Base-by-base conservation (phyloP, 2,888 invertebrate genomes). In the Epinotia ramella region DNA sequence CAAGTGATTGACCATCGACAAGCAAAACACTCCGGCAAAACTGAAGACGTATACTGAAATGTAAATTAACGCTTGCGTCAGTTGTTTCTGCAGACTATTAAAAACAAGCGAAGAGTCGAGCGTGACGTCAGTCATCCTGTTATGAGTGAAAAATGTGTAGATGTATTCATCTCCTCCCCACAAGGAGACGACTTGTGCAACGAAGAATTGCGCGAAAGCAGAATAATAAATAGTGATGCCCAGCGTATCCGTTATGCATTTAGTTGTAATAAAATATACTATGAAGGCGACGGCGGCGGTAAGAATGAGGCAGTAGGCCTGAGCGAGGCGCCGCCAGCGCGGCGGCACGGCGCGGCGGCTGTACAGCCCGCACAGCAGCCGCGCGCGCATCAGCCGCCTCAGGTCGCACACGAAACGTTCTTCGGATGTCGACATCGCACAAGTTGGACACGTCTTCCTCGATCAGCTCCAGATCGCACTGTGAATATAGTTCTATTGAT, bases 311-410 rank as follows among this genome's bases (percentile, higher is more conserved):
- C 63, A 63, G 18, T 63, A 63, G 33, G 63, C 63, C 44, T 18
- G 16, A 9, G 63, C 63, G 11, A 63, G 33, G 7, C 9, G 33
- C 3, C 44, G 63, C 63, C 40, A 44, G 40, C 44, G n/a, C 18
- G 63, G 63, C 11, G 40, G 18, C 16, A 63, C 18, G 18, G 11
- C n/a, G 9, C 63, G 63, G 11, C 12, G n/a, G n/a, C 18, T 63
- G 44, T 63, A 63, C 18, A 63, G 11, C 9, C 63, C 63, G 18
- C 63, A 63, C 44, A 63, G 4, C 18, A 63, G 44, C 6, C 63
- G 63, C 33, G 12, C 9, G n/a, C 63, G 44, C 63, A 63, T 63
- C 18, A 63, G 11, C 18, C 18, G 18, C 3, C 11, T 16, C 18
- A 63, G 18, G 40, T 63, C 44, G 44, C 63, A 63, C 18, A 46